A percentile compares a stretch with the other conserved stretches of the same genome.
Conservation (phyloP, 2,797 vertebrate genomes). For the Lithobates sylvaticus region DNA sequence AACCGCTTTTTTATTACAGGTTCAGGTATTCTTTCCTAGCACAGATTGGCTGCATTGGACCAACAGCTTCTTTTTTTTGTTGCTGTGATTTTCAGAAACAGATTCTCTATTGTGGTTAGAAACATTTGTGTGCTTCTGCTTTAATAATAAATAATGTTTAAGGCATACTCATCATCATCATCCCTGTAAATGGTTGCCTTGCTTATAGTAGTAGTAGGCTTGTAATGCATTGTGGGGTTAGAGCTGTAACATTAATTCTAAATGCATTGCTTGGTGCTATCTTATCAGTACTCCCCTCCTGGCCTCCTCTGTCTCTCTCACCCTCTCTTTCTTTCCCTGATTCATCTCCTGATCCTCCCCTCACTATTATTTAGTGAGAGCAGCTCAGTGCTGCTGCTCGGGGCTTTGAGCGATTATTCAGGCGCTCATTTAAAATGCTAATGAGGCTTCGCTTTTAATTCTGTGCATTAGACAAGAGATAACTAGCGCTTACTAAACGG, state of each 20-base stretch:
- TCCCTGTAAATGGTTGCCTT: not conserved
- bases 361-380: conserved; percentile 51
- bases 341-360: conserved; percentile 49
- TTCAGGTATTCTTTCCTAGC: too few species aligned
- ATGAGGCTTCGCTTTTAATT: conserved; percentile 62
- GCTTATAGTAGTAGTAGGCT: not conserved
- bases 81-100: too few species aligned
- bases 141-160: not conserved
- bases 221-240: not conserved
- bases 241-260: not conserved
- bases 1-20: too few species aligned
- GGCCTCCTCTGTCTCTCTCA: not conserved
- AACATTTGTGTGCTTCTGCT: not conserved
- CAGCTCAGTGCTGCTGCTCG: conserved; percentile 38
- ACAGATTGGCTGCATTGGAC: too few species aligned
- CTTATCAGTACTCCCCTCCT: conserved; percentile 15
- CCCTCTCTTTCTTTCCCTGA: conserved; percentile 1
- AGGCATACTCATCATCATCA: not conserved
- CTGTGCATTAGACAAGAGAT: conserved; percentile 58
- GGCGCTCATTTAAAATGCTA: conserved; percentile 65
- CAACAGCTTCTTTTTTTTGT: too few species aligned
- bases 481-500: conserved; percentile 45
- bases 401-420: conserved; percentile 58
- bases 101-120: not conserved
- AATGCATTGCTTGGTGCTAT: conserved; percentile 35